Conservation (phyloP, 2,888 invertebrate genomes). For the Emmelina monodactyla region DNA sequence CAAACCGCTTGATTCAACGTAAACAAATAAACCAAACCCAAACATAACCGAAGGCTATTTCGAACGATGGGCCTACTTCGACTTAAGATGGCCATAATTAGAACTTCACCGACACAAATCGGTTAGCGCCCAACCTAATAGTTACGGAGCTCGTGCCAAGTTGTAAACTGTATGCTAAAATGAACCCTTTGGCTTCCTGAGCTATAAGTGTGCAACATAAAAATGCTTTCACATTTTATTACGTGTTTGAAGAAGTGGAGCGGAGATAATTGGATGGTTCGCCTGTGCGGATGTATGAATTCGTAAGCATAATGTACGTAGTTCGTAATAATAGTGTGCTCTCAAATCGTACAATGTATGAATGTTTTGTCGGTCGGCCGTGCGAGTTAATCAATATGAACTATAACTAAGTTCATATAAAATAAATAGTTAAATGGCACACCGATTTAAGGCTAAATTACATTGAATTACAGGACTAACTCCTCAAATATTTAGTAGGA, state of each 20-base stretch:
- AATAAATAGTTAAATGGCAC: too few species aligned
- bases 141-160: conserved; percentile 33
- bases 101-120: conserved; percentile 38
- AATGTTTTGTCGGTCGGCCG: too few species aligned
- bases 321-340: too few species aligned
- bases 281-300: conserved; percentile 13
- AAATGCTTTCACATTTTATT: conserved; percentile 32
- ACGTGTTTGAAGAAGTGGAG: conserved; percentile 29
- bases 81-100: conserved; percentile 27
- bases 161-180: conserved; percentile 34
- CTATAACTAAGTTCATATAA: too few species aligned
- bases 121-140: conserved; percentile 39
- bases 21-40: conserved; percentile 33
- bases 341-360: too few species aligned
- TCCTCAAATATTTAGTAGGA: too few species aligned
- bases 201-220: conserved; percentile 27
- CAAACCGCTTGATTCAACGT: conserved; percentile 15
- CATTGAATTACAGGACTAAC: too few species aligned
- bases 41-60: conserved; percentile 27
- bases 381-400: too few species aligned
- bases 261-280: conserved; percentile 27
- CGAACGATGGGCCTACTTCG: conserved; percentile 29
- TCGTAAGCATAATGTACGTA: conserved; percentile 10
- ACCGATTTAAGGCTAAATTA: too few species aligned
- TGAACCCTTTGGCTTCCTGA: conserved; percentile 31